Evolutionary conservation across 1,140 invertebrate genomes (phyloP), one percentile per base, ranked within the genome.

Genomic region (Dinoponera quadriceps): DNA sequence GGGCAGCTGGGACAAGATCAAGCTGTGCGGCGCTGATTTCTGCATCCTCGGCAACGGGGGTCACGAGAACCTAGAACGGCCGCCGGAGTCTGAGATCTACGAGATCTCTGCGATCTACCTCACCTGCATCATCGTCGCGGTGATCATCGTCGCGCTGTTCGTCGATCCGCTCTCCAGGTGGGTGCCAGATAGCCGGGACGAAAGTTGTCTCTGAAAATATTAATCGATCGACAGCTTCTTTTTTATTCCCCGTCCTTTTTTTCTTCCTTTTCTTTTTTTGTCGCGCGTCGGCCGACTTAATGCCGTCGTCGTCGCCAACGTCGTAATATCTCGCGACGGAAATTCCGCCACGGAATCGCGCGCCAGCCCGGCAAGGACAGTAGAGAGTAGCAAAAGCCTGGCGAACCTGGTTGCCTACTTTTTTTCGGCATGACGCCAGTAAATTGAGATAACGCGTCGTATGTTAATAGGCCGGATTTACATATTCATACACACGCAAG

Each of bases 31-130:
- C 0, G 96, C 97, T 0, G 97, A 97, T 90, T 98, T 98, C 93
- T 98, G 97, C 92, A 96, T 97, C 69, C 93, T 95, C 73, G 96
- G 95, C 2, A 94, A 94, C 77, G 96, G 96, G 60, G 93, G 77
- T 18, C 96, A 97, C 89, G 96, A 96, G 66, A 97, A 96, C 90
- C 92, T 98, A 60, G 95, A 96, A 86, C 94, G 97, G 51, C 98
- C 98, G 2, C 96, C 96, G 60, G 97, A 98, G 92, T 95, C 96
- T 60, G 97, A 98, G 94, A 97, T 98, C 91, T 97, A 97, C 93
- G 97, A 97, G 90, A 97, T 99, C 89, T 97, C 97, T 33, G 96
- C 97, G 72, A 98, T 99, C 85, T 99, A 99, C 93, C 94, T 99
- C 25, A 96, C 96, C 0, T 99, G 97, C 91, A 97, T 98, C 20